Conservation (phyloP, 2,888 invertebrate genomes). For the Drosophila basisetae region DNA sequence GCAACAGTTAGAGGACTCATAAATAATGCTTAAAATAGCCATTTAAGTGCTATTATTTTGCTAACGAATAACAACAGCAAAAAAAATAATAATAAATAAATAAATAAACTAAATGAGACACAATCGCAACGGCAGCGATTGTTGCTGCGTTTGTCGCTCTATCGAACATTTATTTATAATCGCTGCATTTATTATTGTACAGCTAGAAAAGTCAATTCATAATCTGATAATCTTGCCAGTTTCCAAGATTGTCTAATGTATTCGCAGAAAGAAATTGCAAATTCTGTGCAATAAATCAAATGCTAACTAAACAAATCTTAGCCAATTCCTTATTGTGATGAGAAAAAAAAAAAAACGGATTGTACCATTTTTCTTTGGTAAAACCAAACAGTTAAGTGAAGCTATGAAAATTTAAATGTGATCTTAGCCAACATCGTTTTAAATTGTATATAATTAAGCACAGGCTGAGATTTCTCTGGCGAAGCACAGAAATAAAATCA, state of each 20-base stretch:
- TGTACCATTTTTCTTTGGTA: too few relatives aligned
- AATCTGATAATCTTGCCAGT: slow-evolving; percentile 4
- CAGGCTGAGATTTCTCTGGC: not conserved
- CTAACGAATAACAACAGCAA: slow-evolving; percentile 16
- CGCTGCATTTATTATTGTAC: slow-evolving; percentile 32
- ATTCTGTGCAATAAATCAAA: slow-evolving; percentile 2
- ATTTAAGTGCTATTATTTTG: slow-evolving; percentile 72
- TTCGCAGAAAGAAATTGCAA: not conserved
- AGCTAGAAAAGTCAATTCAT: slow-evolving; percentile 13
- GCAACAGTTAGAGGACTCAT: slow-evolving; percentile 61
- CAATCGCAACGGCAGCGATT: slow-evolving; percentile 47
- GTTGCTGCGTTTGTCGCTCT: not conserved
- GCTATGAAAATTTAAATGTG: not conserved
- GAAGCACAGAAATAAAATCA: not conserved
- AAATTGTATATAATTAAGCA: not conserved
- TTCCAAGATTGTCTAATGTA: not conserved
- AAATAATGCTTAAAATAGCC: slow-evolving; percentile 75
- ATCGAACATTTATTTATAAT: slow-evolving; percentile 50
- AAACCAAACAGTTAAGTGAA: not conserved
- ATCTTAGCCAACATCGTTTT: not conserved
- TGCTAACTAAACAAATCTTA: not conserved
- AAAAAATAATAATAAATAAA: slow-evolving; percentile 50
- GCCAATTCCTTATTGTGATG: not conserved
- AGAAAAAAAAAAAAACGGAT: not conserved
- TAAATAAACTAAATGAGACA: slow-evolving; percentile 51